Base-by-base conservation (phyloP, 1,140 invertebrate species). In the Macrostomum lignano region DNA sequence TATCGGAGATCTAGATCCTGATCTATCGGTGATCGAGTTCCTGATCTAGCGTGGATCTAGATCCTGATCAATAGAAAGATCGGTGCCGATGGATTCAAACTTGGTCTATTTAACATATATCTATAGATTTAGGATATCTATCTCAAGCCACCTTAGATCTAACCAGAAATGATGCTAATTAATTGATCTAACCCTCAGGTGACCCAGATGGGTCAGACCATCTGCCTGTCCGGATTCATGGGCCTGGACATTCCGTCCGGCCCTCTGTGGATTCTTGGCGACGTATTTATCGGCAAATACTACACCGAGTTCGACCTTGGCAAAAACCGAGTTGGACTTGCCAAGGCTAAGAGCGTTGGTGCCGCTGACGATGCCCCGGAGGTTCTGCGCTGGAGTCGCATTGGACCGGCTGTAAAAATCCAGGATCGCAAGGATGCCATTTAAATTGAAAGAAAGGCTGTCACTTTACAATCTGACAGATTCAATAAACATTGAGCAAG, bases 251-350 rank as follows among this genome's bases (percentile, higher is more conserved):
- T 94, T 42, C 79, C 79, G 25, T 40, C 40, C 14, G 55, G 53
- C 13, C 54, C 53, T 5, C 42, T 58, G 21, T 60, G 55, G 54
- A 58, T 60, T 35, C 41, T 60, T 1, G 56, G 56, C 31, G 84
- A 93, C 60, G 77, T 91, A 35, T 93, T 94, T 57, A 86, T 94
- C 55, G 82, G 82, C 33, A 70, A 69, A 14, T 93, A 69, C 55
- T 94, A 93, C 58, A 86, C 84, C 0, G 79, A 84, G 59, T 94
- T 94, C 55, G 82, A 94, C 57, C 61, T 79, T 50, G 71, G 65
- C 36, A 81, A 93, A 46, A 68, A 73, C 47, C 67, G 75, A 39
- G 63, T 98, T 43, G 91, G 88, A 36, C 94, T 98, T 60, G 86
- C 91, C 21, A 10, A 10, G 11, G 25, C 19, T 3, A 36, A 36